Evolutionary conservation across 1,140 invertebrate species (phyloP).

Genomic region (Vollenhovia emeryi): DNA sequence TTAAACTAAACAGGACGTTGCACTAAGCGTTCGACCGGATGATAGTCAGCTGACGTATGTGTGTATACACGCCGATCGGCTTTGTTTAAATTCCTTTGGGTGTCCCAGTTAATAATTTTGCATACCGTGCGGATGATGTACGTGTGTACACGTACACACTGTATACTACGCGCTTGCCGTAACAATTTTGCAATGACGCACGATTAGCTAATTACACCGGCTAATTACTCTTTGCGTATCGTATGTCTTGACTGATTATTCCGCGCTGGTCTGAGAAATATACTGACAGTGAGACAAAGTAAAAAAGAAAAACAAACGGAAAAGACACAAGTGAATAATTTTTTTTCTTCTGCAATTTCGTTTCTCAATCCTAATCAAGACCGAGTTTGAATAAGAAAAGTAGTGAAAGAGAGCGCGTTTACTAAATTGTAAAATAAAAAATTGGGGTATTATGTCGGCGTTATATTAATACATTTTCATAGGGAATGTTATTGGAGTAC

Average conservation of each 20-base stretch:
- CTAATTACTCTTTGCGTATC: slow-evolving; percentile 13
- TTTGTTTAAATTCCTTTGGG: slow-evolving; percentile 49
- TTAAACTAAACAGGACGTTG: slow-evolving; percentile 50
- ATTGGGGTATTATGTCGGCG: background rate
- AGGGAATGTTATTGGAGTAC: background rate
- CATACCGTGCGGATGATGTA: slow-evolving; percentile 3
- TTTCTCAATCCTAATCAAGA: background rate
- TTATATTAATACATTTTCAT: background rate
- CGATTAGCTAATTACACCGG: slow-evolving; percentile 8
- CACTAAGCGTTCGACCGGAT: slow-evolving; percentile 46
- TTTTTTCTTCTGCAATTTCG: background rate
- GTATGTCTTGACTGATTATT: background rate
- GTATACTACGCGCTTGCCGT: background rate
- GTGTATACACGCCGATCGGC: slow-evolving; percentile 1
- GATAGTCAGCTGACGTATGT: slow-evolving; percentile 41
- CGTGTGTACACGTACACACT: background rate
- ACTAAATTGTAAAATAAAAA: background rate
- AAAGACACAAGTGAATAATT: background rate
- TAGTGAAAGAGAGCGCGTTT: background rate
- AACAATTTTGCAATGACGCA: slow-evolving; percentile 23
- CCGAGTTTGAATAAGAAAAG: background rate
- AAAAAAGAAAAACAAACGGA: background rate
- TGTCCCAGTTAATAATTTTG: slow-evolving; percentile 48
- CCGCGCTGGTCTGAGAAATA: background rate
- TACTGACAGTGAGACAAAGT: too few species aligned